Evolutionary conservation across 2,888 invertebrate genomes (phyloP).

Genomic region (Pegoplata infirma): DNA sequence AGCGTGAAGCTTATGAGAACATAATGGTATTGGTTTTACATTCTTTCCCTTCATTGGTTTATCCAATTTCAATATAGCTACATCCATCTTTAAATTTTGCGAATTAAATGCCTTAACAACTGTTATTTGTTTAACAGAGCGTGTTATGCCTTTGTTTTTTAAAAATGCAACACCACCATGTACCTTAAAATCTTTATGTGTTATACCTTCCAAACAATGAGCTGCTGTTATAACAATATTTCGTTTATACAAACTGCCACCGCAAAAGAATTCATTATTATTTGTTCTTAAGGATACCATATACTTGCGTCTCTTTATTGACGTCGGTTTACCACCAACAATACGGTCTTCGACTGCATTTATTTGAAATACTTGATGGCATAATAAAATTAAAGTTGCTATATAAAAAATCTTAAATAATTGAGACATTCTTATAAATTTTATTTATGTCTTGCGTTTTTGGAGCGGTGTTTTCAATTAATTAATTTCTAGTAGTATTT

Average conservation of each 20-base stretch:
- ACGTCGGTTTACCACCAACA: slow-evolving; percentile 65
- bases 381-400: too few relatives aligned
- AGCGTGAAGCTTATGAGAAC: background rate
- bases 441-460: too few relatives aligned
- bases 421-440: too few relatives aligned
- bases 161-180: slow-evolving; percentile 11
- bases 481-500: too few relatives aligned
- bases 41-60: slow-evolving; percentile 12
- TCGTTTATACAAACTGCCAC: slow-evolving; percentile 68
- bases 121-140: background rate
- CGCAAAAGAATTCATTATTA: slow-evolving; percentile 68
- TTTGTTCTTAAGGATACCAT: too few relatives aligned
- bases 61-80: slow-evolving; percentile 26
- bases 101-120: background rate
- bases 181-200: background rate
- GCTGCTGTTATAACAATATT: slow-evolving; percentile 70
- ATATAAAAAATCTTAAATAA: too few relatives aligned
- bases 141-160: background rate
- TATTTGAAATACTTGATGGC: too few relatives aligned
- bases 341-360: slow-evolving; percentile 46
- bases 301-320: slow-evolving; percentile 67
- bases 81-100: slow-evolving; percentile 7
- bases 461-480: too few relatives aligned
- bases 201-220: slow-evolving; percentile 67
- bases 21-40: slow-evolving; percentile 18